These are phyloP conservation scores for Leptosomus discolor DNA, from an alignment of 2,113 vertebrate species.

Conservation along the genomic window DNA sequence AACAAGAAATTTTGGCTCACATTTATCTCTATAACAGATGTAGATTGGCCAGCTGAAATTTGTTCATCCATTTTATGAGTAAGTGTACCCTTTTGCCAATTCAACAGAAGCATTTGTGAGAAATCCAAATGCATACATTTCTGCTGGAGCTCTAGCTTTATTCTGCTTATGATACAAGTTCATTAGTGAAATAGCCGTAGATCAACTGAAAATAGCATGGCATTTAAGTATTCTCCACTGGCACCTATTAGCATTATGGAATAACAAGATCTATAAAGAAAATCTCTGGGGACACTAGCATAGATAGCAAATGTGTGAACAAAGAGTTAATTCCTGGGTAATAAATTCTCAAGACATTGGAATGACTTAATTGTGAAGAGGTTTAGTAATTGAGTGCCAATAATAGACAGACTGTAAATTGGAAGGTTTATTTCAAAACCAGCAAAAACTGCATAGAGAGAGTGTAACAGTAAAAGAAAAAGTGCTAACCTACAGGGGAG, in stretches of 20 bases:
- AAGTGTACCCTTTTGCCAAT: constrained; percentile 15
- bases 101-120: constrained; percentile 47
- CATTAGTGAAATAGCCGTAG: constrained; percentile 44
- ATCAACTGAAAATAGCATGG: constrained; percentile 40
- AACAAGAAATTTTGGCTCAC: constrained; percentile 27
- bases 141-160: not conserved
- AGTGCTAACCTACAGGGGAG: not conserved
- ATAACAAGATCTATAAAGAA: not conserved
- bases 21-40: constrained; percentile 25
- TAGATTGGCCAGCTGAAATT: constrained; percentile 48
- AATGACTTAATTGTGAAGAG: constrained; percentile 21
- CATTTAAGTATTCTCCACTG: constrained; percentile 32
- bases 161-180: constrained; percentile 12
- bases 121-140: constrained; percentile 35
- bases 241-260: constrained; percentile 31
- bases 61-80: constrained; percentile 26
- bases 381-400: constrained; percentile 7
- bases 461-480: not conserved
- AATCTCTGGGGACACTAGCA: not conserved
- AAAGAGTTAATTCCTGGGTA: constrained; percentile 52
- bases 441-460: not conserved
- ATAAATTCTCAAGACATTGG: constrained; percentile 16
- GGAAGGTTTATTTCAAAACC: constrained; percentile 9
- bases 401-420: constrained; percentile 19
- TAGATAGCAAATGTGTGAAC: not conserved